phyloP scores from a whole-genome alignment of 2,797 vertebrate species.

The Xerus rutilus region DNA sequence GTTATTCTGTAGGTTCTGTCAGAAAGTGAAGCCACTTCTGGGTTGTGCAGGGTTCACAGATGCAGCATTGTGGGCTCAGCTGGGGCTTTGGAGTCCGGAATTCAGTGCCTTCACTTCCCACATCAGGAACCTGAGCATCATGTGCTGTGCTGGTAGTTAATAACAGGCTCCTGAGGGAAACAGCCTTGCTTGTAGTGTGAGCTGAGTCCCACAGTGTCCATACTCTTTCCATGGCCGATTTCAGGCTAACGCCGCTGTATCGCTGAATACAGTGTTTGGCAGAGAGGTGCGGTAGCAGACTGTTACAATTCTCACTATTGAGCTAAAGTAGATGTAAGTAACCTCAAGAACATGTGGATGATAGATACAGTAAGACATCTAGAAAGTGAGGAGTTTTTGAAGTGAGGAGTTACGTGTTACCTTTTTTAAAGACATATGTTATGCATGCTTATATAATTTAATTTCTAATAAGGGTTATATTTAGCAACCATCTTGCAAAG shows the following conservation, averaged over 20 bases:
- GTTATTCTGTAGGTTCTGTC: background rate
- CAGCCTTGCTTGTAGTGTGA: background rate
- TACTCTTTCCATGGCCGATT: background rate
- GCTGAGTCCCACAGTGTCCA: background rate
- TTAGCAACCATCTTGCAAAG: background rate
- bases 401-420: background rate
- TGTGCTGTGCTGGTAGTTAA: background rate
- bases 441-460: background rate
- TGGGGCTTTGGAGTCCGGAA: background rate
- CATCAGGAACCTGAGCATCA: background rate
- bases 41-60: background rate
- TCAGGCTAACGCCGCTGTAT: background rate
- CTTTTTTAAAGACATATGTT: constrained; percentile 35
- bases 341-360: background rate
- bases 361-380: background rate
- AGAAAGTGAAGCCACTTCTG: background rate
- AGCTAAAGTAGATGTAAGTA: background rate
- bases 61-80: background rate
- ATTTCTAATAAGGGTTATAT: background rate
- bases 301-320: background rate
- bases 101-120: background rate
- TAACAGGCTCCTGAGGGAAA: background rate
- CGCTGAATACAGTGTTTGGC: background rate
- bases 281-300: background rate
- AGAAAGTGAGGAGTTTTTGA: background rate